Conservation (phyloP, 2,113 vertebrate genomes). For the Lampris megalopsis region DNA sequence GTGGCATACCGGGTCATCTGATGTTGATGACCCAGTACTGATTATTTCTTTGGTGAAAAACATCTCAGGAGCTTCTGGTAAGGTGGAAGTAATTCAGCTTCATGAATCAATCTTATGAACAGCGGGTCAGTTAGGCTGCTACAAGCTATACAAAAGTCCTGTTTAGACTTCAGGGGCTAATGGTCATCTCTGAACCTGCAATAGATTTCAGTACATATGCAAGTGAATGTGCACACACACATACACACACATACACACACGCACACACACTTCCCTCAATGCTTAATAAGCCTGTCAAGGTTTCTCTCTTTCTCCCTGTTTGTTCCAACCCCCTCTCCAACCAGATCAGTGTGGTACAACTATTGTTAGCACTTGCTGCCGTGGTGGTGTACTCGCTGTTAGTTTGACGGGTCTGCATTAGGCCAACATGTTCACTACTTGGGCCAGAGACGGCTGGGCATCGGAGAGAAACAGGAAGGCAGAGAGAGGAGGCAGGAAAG, state of each 20-base stretch:
- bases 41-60: conserved; percentile 15
- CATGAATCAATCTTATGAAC: not conserved
- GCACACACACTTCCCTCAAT: not conserved
- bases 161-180: not conserved
- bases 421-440: conserved; percentile 44
- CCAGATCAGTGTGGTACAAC: conserved; percentile 1
- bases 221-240: not conserved
- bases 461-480: not conserved
- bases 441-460: conserved; percentile 31
- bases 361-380: conserved; percentile 63
- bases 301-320: not conserved
- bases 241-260: not conserved
- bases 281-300: not conserved
- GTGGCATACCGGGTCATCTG: conserved; percentile 11
- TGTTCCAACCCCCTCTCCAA: not conserved
- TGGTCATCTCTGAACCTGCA: conserved; percentile 10
- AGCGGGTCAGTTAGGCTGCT: not conserved
- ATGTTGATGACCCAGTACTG: conserved; percentile 18
- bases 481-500: not conserved
- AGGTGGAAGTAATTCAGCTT: not conserved
- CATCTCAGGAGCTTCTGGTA: conserved; percentile 22
- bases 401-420: conserved; percentile 71
- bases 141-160: not conserved
- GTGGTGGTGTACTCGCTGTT: conserved; percentile 17
- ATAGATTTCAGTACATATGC: not conserved